A percentile compares a stretch with the other conserved stretches of the same genome.
Evolutionary conservation across 2,113 vertebrate species (phyloP).

Genomic region (Corythornis vintsioides): DNA sequence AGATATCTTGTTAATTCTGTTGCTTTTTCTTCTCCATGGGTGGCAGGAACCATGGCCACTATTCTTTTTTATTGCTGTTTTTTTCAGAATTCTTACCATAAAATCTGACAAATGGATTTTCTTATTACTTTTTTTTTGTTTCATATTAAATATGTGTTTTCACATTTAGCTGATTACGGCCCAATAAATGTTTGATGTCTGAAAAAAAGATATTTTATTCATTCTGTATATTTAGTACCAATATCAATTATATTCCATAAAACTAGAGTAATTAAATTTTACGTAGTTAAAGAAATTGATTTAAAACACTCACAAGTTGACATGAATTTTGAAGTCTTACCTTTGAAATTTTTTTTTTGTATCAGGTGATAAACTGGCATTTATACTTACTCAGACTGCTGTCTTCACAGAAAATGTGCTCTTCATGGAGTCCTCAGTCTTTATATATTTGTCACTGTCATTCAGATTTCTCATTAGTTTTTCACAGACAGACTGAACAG

Average conservation of each 20-base stretch:
- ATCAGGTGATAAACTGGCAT: background rate
- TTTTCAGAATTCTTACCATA: background rate
- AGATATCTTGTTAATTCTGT: background rate
- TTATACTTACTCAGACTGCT: background rate
- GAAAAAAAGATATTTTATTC: background rate
- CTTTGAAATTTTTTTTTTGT: background rate
- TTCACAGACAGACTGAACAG: background rate
- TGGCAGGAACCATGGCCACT: background rate
- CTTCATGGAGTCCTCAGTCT: background rate
- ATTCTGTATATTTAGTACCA: background rate
- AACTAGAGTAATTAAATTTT: background rate
- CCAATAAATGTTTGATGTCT: background rate
- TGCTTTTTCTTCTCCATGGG: background rate
- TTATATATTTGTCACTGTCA: background rate
- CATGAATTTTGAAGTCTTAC: background rate
- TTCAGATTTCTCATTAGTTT: background rate
- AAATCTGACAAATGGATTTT: background rate
- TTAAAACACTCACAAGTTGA: background rate
- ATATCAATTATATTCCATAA: background rate
- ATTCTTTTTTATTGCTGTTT: background rate
- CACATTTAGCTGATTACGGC: background rate
- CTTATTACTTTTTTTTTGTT: background rate
- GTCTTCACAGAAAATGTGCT: background rate
- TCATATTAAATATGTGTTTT: background rate
- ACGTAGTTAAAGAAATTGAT: background rate